phyloP scores from a whole-genome alignment of 2,113 vertebrate genomes.

The Rhinopomastus cyanomelas region DNA sequence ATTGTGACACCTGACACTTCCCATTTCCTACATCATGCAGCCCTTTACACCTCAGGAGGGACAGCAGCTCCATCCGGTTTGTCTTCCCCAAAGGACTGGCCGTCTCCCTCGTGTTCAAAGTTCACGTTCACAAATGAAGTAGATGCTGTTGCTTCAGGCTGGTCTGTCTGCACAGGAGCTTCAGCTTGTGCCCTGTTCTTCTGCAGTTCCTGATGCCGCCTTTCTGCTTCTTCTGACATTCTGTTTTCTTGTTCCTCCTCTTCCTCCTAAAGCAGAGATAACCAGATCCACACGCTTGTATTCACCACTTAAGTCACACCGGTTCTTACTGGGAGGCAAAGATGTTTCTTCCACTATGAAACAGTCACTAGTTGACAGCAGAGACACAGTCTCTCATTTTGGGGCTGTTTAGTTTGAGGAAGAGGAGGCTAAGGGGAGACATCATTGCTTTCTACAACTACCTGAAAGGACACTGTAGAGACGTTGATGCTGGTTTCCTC shows the following conservation, averaged over 20 bases:
- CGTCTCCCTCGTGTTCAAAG: slow-evolving; percentile 82
- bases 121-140: slow-evolving; percentile 76
- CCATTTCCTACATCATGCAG: background rate
- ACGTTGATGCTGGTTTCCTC: too few relatives aligned
- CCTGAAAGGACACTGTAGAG: too few relatives aligned
- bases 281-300: background rate
- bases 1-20: slow-evolving; percentile 22
- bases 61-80: slow-evolving; percentile 81
- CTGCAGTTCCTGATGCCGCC: slow-evolving; percentile 74
- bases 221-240: slow-evolving; percentile 90
- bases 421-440: too few relatives aligned
- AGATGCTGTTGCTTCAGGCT: slow-evolving; percentile 66
- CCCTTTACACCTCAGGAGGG: slow-evolving; percentile 75
- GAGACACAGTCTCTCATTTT: too few relatives aligned
- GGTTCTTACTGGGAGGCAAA: background rate
- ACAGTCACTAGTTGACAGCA: background rate
- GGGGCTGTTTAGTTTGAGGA: too few relatives aligned
- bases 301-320: background rate
- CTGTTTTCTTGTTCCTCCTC: slow-evolving; percentile 87
- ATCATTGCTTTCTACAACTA: too few relatives aligned
- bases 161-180: slow-evolving; percentile 66
- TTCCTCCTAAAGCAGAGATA: slow-evolving; percentile 78
- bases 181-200: slow-evolving; percentile 70
- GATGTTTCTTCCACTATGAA: background rate
- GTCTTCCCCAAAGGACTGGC: slow-evolving; percentile 62